Evolutionary conservation across 2,797 vertebrate genomes (phyloP).

Genomic region (Perodicticus potto): DNA sequence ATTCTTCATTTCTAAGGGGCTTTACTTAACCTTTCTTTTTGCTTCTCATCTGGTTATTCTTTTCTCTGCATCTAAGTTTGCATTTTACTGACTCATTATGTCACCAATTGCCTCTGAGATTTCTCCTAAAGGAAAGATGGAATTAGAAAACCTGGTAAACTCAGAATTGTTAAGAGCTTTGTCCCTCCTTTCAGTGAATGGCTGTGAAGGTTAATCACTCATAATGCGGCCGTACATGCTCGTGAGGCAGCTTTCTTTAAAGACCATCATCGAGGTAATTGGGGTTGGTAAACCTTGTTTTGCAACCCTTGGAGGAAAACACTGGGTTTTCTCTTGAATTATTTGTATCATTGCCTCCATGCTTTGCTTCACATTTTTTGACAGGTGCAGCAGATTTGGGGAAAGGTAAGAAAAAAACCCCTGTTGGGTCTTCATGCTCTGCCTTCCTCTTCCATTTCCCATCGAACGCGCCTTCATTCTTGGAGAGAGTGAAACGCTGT

Average conservation of each 20-base stretch:
- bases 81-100: neutral
- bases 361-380: neutral
- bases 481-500: neutral
- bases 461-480: neutral
- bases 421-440: neutral
- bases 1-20: neutral
- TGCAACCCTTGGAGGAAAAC: neutral
- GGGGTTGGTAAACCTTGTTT: neutral
- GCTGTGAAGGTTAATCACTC: neutral
- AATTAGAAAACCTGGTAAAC: slow-evolving; percentile 34
- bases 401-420: slow-evolving; percentile 1
- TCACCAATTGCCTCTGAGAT: slow-evolving; percentile 22
- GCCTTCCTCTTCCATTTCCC: neutral
- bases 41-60: slow-evolving; percentile 34
- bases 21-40: neutral
- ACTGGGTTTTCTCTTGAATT: slow-evolving; percentile 9
- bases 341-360: neutral
- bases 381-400: slow-evolving; percentile 19
- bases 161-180: neutral
- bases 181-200: neutral
- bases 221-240: neutral
- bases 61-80: slow-evolving; percentile 16
- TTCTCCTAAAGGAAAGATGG: slow-evolving; percentile 13
- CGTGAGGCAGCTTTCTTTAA: neutral
- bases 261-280: neutral